phyloP scores from a whole-genome alignment of 1,140 invertebrate genomes.

The Pomacea maculata region DNA sequence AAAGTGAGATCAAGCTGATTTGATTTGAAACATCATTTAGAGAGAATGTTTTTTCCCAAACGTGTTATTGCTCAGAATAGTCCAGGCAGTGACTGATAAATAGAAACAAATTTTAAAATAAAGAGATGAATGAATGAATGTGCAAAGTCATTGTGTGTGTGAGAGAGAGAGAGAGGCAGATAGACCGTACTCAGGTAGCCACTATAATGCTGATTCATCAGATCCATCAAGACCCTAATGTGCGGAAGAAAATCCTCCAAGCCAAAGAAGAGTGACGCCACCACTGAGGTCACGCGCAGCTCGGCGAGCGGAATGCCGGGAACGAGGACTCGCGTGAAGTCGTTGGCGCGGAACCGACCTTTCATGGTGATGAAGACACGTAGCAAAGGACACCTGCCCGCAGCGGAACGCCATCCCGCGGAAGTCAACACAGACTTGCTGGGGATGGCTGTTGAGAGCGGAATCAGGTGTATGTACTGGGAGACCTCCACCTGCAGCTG shows the following conservation, averaged over 20 bases:
- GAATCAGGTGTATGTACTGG: neutral
- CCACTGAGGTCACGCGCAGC: slow-evolving; percentile 7
- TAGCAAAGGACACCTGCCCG: neutral
- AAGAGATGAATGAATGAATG: neutral
- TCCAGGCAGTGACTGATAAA: too few relatives aligned
- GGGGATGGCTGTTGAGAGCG: neutral
- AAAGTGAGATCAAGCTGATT: too few relatives aligned
- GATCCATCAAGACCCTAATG: neutral
- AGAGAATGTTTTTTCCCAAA: too few relatives aligned
- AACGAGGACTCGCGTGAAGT: slow-evolving; percentile 7
- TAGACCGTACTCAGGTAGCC: neutral
- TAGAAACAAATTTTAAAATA: neutral
- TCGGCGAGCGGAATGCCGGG: slow-evolving; percentile 2
- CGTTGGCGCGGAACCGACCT: slow-evolving; percentile 5
- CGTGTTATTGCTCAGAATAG: too few relatives aligned
- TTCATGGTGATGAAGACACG: slow-evolving; percentile 10
- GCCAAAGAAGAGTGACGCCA: slow-evolving; percentile 8
- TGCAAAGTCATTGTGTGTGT: neutral
- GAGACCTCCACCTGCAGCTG: neutral
- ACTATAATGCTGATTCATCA: neutral
- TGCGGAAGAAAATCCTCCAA: slow-evolving; percentile 7
- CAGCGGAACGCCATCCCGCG: slow-evolving; percentile 8
- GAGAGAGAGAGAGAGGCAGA: neutral
- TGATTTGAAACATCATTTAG: too few relatives aligned
- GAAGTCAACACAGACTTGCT: slow-evolving; percentile 5